Base-by-base conservation (phyloP, 1,140 invertebrate species). In the Drosophila aff. region DNA sequence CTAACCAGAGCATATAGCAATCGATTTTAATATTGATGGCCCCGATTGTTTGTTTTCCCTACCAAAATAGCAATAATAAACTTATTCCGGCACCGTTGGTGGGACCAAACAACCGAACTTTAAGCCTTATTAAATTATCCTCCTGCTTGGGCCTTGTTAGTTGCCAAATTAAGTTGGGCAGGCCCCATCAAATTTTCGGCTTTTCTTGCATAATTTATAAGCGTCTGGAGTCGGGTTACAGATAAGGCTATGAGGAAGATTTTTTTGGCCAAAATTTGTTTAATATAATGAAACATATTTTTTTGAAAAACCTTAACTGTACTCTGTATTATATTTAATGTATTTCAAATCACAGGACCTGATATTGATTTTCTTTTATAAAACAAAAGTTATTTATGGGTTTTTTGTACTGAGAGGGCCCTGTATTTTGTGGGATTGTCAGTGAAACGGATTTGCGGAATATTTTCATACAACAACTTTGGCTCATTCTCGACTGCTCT, bases 11-110 rank as follows among this genome's bases (percentile, higher is more conserved):
- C 26, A n/a, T 23, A n/a, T 44, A 18, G 33, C 40, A 61, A 77
- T 61, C 46, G 64, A 78, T 76, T 60, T 69, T 63, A 62, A 66
- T 81, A 80, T 80, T 84, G 67, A 76, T 76, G 58, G 58, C 40
- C 63, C 21, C 46, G 43, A 63, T 60, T 79, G 66, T 76, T 76
- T 76, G 43, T 33, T 77, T 59, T 47, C 23, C 53, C 67, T 18
- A 52, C 38, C 52, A 26, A 59, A 73, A 73, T 49, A 73, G 44
- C 36, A 71, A 59, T 36, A 58, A 15, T 43, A 28, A 50, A 59
- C 36, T 18, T 60, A 15, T 36, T 66, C 28, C 28, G 38, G 18
- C 21, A 23, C 16, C 36, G 33, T 65, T 60, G 49, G n/a, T 33
- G 33, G 18, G 33, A 15, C 36, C 31, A 18, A 63, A 38, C 38